A percentile compares a stretch with the other conserved stretches of the same genome.
Evolutionary conservation across 2,797 vertebrate species (phyloP).

Genomic region (Alfaro cultratus): DNA sequence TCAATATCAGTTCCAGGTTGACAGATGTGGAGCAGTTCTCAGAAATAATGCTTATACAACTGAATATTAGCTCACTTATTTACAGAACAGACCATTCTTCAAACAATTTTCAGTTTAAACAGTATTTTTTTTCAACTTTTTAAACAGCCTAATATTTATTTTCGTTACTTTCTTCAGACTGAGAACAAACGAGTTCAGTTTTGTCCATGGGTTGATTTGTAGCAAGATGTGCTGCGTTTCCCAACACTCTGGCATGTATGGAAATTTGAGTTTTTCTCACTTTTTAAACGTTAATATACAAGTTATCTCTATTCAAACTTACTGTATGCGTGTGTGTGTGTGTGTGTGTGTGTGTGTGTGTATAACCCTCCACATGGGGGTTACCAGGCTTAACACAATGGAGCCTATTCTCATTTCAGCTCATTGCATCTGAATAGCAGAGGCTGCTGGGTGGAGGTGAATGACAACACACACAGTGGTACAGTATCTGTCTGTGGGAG

Average conservation of each 20-base stretch:
- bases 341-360: neutral
- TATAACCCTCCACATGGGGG: neutral
- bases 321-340: neutral
- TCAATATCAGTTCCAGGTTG: neutral
- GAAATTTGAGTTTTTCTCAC: neutral
- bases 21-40: neutral
- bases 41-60: neutral
- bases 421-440: constrained; percentile 47
- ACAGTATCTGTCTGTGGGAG: constrained; percentile 15
- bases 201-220: neutral
- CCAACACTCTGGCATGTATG: neutral
- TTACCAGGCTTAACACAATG: constrained; percentile 32
- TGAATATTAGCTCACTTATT: neutral
- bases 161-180: neutral
- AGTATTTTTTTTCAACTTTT: neutral
- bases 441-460: constrained; percentile 32
- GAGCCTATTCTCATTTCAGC: constrained; percentile 35
- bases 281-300: neutral
- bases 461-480: neutral
- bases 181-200: neutral
- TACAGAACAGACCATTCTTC: neutral
- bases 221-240: neutral
- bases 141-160: neutral
- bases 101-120: neutral
- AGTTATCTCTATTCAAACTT: neutral